Base-by-base conservation (phyloP, 2,888 invertebrate genomes). In the Coecobrya sp. region DNA sequence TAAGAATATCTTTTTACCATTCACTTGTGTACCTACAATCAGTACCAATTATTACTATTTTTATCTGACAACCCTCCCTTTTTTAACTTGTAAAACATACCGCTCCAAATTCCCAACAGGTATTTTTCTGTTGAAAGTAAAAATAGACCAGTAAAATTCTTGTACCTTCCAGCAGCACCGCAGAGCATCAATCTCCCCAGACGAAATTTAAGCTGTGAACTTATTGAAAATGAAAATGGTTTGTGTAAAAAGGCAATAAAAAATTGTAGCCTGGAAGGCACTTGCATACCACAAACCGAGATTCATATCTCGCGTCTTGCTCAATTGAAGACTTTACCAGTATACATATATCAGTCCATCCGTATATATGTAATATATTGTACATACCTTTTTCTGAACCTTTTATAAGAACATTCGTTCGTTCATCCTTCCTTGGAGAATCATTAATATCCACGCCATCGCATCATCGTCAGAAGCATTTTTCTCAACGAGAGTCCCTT, bases 191-290 rank as follows among this genome's bases (percentile, higher is more conserved):
- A 68, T 68, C 27, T 62, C n/a, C 4, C 13, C 4, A 70, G 27
- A 16, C 1, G 22, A 70, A 30, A 13, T 73, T 13, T 8, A 79
- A 79, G 22, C 22, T 25, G 89, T 68, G 76, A 76, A 70, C 90
- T 90, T 90, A 90, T 90, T 90, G 90, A 76, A 90, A 89, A 89
- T 89, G 89, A 82, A 89, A 89, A 84, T 36, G 82, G 42, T 65
- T 49, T 19, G 42, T 19, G 27, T n/a, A 49, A 87, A 19, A 73
- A 76, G 22, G 70, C 11, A n/a, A 65, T 68, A 85, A 90, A 85
- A 89, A 76, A 85, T 36, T 36, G 36, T 22, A 13, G 85, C 76
- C 90, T 84, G 5, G 27, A 13, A 84, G 90, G 90, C 90, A 85
- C 59, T 84, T 70, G 59, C 90, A 90, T 90, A 85, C 90, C 90